These are phyloP conservation scores for Sinonovacula constricta DNA, from an alignment of 1,140 invertebrate species.

Conservation along the genomic window DNA sequence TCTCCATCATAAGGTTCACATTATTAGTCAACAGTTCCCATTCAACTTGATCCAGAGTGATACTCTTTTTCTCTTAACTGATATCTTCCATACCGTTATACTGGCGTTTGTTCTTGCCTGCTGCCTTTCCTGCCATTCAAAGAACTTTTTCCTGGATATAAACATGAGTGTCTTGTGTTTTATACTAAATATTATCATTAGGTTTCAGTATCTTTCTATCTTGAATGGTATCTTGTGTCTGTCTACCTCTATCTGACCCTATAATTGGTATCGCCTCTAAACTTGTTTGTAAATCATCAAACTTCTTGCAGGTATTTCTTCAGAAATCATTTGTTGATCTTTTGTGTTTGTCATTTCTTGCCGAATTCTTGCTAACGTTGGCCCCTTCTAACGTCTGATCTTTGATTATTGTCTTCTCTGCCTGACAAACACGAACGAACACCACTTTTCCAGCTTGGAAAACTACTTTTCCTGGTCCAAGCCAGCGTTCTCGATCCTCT, in stretches of 20 bases:
- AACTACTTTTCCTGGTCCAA: slow-evolving; percentile 43
- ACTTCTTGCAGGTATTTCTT: slow-evolving; percentile 8
- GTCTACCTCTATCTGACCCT: slow-evolving; percentile 14
- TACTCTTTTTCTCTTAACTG: slow-evolving; percentile 35
- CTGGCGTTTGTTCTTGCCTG: slow-evolving; percentile 38
- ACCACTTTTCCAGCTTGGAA: slow-evolving; percentile 52
- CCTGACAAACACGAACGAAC: no score
- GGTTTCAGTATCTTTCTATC: no score
- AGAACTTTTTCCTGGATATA: neutral
- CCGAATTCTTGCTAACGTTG: slow-evolving; percentile 18
- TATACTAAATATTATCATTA: no score
- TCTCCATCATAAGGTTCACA: slow-evolving; percentile 31
- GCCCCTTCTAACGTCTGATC: neutral
- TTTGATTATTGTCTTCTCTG: slow-evolving; percentile 24
- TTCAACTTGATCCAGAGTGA: slow-evolving; percentile 42
- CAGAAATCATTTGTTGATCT: slow-evolving; percentile 13
- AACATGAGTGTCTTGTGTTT: no score
- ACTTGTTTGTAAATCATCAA: slow-evolving; percentile 10
- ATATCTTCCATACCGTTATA: no score
- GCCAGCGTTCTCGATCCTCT: slow-evolving; percentile 46
- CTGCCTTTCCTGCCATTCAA: slow-evolving; percentile 31
- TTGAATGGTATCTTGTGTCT: slow-evolving; percentile 7
- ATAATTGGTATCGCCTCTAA: no score
- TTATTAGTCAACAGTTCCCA: no score
- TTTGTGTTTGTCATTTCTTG: neutral